Percentiles rank a stretch among this genome's conserved stretches.
Conservation (phyloP, 2,797 vertebrate species). For the Sarcoramphus papa region DNA sequence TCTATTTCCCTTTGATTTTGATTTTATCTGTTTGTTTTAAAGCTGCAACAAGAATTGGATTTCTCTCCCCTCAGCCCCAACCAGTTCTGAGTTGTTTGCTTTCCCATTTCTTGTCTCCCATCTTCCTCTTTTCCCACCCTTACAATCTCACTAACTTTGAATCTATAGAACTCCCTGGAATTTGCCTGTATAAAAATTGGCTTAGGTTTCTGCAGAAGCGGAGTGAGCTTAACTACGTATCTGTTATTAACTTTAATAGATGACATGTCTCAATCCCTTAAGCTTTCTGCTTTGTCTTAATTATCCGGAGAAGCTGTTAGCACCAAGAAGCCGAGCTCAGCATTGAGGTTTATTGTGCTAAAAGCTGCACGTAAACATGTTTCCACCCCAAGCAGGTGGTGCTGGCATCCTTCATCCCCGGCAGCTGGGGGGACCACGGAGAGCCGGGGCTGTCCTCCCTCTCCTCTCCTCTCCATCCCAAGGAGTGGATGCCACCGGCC, state of each 20-base stretch:
- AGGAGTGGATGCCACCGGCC: too few species aligned
- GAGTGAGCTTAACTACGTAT: neutral
- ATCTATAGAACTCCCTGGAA: neutral
- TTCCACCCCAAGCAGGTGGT: fast-evolving
- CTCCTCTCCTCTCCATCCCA: neutral
- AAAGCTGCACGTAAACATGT: neutral
- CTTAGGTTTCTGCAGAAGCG: neutral
- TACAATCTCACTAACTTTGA: neutral
- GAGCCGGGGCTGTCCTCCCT: neutral
- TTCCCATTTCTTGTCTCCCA: neutral
- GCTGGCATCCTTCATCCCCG: neutral
- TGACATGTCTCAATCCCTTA: neutral
- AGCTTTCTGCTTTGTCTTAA: neutral
- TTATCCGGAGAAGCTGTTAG: neutral
- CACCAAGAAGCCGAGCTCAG: neutral
- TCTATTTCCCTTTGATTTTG: neutral
- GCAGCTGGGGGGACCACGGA: fast-evolving
- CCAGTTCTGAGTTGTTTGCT: neutral
- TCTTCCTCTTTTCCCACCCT: neutral
- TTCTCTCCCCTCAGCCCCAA: neutral
- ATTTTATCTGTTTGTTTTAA: neutral
- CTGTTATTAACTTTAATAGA: neutral
- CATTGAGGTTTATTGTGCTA: neutral
- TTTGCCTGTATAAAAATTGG: neutral
- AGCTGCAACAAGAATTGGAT: neutral